Evolutionary conservation across 2,888 invertebrate genomes (phyloP).

Genomic region (Sthenelais limicola): DNA sequence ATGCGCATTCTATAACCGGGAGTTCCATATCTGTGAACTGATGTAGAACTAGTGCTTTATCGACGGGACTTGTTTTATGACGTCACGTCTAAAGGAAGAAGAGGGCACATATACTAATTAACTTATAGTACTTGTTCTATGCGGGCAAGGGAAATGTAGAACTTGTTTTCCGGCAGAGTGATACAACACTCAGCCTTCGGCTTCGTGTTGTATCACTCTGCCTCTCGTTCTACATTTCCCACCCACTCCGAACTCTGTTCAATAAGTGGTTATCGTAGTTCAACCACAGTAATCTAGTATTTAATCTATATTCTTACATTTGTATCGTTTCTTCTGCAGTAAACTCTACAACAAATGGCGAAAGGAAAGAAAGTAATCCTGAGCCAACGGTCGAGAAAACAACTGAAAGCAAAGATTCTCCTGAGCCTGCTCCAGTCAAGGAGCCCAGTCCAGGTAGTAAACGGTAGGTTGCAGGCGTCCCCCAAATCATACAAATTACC

Average conservation of each 20-base stretch:
- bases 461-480: conserved; percentile 10
- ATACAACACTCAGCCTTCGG: too few species aligned
- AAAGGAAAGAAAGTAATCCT: conserved; percentile 6
- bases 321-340: not conserved
- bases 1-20: too few species aligned
- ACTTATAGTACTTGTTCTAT: too few species aligned
- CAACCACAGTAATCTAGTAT: not conserved
- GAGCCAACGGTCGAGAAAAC: not conserved
- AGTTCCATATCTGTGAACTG: too few species aligned
- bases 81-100: too few species aligned
- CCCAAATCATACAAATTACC: not conserved
- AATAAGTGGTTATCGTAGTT: not conserved
- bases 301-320: not conserved
- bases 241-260: too few species aligned
- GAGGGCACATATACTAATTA: too few species aligned
- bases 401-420: not conserved
- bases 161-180: too few species aligned
- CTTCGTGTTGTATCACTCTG: not conserved
- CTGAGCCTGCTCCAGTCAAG: conserved; percentile 8
- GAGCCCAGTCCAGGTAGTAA: conserved; percentile 36
- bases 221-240: not conserved
- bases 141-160: too few species aligned
- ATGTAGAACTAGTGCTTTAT: too few species aligned
- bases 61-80: too few species aligned
- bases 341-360: conserved; percentile 6